These are phyloP conservation scores for Amphipoea lucens DNA, from an alignment of 2,888 invertebrate species.

Conservation along the genomic window DNA sequence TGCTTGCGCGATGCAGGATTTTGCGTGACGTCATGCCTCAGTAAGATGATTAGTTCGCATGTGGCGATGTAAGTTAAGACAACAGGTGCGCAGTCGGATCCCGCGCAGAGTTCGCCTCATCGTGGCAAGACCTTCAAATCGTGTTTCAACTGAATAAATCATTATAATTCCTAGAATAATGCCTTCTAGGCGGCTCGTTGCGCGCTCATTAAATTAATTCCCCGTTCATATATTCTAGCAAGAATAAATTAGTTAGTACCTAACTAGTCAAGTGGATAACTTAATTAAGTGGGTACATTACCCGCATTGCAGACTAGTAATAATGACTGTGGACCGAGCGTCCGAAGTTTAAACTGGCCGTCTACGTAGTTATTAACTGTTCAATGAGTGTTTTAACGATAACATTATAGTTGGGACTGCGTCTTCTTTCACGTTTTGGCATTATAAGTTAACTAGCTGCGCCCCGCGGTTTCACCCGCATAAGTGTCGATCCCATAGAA, in stretches of 20 bases:
- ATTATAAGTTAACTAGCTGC: too few relatives aligned
- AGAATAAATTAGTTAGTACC: not conserved
- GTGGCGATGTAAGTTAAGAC: too few relatives aligned
- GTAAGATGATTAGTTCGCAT: too few relatives aligned
- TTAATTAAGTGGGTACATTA: constrained; percentile 25
- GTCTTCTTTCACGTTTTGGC: too few relatives aligned
- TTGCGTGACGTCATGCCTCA: too few relatives aligned
- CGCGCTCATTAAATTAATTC: not conserved
- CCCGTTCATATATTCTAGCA: not conserved
- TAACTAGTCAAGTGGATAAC: constrained; percentile 27
- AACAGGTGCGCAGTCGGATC: too few relatives aligned
- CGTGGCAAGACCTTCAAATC: not conserved
- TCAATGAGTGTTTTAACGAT: not conserved
- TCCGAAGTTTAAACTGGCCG: constrained; percentile 11
- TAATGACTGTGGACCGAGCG: not conserved
- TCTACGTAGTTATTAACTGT: not conserved
- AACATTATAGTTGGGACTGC: not conserved
- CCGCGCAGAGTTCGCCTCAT: not conserved
- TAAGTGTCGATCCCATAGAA: too few relatives aligned
- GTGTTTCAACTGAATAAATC: not conserved
- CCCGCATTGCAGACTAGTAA: constrained; percentile 46
- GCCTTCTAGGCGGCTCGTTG: not conserved
- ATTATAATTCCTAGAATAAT: not conserved
- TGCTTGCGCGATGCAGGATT: too few relatives aligned
- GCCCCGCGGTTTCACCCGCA: too few relatives aligned